These are phyloP conservation scores for Notolabrus celidotus DNA, from an alignment of 2,797 vertebrate genomes.

Conservation along the genomic window DNA sequence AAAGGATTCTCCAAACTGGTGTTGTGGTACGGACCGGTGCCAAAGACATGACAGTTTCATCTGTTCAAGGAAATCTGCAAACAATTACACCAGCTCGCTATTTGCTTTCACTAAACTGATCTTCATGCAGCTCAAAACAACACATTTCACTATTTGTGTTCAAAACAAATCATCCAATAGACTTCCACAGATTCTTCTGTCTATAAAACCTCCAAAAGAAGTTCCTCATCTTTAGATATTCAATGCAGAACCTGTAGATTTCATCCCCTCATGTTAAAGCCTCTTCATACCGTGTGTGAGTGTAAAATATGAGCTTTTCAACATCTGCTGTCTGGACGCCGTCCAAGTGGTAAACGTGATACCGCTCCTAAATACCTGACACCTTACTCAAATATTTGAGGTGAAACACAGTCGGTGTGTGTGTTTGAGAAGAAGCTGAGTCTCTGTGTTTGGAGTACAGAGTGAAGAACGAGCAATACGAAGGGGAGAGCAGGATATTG, in stretches of 20 bases:
- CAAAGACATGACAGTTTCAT: not conserved
- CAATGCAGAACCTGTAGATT: too few species aligned
- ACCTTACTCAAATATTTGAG: constrained; percentile 80
- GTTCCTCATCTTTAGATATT: too few species aligned
- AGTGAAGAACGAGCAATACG: constrained; percentile 13
- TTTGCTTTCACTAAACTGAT: not conserved
- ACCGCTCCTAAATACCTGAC: constrained; percentile 71
- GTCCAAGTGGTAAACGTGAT: constrained; percentile 71
- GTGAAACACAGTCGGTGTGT: constrained; percentile 60
- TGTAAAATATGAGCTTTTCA: constrained; percentile 14
- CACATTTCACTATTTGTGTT: not conserved
- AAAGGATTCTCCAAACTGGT: not conserved
- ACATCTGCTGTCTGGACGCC: constrained; percentile 52
- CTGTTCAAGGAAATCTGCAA: not conserved
- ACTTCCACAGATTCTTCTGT: too few species aligned
- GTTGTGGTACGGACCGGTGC: not conserved
- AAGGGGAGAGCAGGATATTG: constrained; percentile 50
- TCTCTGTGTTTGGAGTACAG: constrained; percentile 41
- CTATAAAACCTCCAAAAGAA: too few species aligned
- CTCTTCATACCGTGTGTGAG: constrained; percentile 4
- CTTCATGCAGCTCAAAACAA: too few species aligned
- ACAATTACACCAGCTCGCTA: not conserved
- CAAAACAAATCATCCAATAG: not conserved
- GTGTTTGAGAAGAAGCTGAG: constrained; percentile 49
- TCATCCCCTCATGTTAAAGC: constrained; percentile 6